Base-by-base conservation (phyloP, 2,888 invertebrate genomes). In the Cheilosia grossa region DNA sequence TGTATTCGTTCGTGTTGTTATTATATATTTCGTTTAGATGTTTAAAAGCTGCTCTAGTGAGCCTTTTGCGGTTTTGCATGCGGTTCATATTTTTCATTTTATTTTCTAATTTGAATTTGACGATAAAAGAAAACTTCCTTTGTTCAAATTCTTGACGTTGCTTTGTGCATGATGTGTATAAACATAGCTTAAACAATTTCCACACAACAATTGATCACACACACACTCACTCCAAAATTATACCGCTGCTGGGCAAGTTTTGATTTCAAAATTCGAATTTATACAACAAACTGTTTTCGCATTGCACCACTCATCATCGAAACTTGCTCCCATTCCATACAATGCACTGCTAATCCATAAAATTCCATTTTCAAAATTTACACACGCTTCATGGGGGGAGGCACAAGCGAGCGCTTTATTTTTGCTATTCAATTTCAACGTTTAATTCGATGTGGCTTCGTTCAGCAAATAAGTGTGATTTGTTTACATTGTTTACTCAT, bases 81-180 rank as follows among this genome's bases (percentile, higher is more conserved):
- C 19, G 69, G 56, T 69, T 75, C 17, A 15, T 19, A 54, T 53
- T 66, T 19, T 53, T 30, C 17, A 24, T 19, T 19, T 33, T n/a
- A 24, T 40, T 53, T 40, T 30, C 30, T 47, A 44, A 64, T 24
- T 72, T 79, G n/a, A 33, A 17, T 63, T 78, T 13, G 24, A 7
- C 13, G 19, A 4, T 17, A 56, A 44, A 49, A 77, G 24, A 58
- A 27, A 19, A 15, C 10, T 64, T 64, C n/a, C 63, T 79, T 53
- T 30, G 44, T 72, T 66, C 15, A 80, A 83, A 54, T 47, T 73
- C 47, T 75, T 70, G 59, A 66, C 37, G 70, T 80, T 80, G 78
- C 69, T 77, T 81, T 73, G 73, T 87, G 80, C 85, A 85, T 81
- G 72, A 77, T 78, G 74, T 74, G 87, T 87, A 69, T 75, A 59